Evolutionary conservation across 2,888 invertebrate species (phyloP), one percentile per base, ranked within the genome.

Genomic region (Nebria brevicollis): DNA sequence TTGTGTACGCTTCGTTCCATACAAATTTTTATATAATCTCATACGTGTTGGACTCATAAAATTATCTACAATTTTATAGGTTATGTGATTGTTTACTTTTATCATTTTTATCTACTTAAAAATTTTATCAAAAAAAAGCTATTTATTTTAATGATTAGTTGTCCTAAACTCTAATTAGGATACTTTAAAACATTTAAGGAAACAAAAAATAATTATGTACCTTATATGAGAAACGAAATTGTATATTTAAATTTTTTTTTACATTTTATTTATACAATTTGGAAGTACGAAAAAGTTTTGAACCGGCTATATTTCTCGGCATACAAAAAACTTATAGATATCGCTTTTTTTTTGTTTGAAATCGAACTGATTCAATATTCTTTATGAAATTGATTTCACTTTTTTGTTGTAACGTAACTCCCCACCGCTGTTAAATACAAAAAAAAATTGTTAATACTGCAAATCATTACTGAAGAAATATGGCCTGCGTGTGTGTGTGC

Each of bases 401-500:
- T 34, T 34, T 34, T 34, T 34, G 4, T 34, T 34, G 34, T 34
- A 34, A 34, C 34, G 34, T 20, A 20, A 34, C 34, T 34, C 34
- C 34, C 34, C 34, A 34, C 34, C 34, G 34, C 34, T 34, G 34
- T 34, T 34, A 34, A 34, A 4, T 34, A 34, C 34, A 34, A 34
- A 34, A 34, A 20, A 66, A 10, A 66, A 25, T 25, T 68, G 68
- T 25, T 2, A 25, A 25, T 68, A 15, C 13, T 68, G 68, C 15
- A 25, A 70, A 15, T 20, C 3, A 70, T 11, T n/a, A 25, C n/a
- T n/a, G 65, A 75, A 11, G 13, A 41, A 64, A 26, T 77, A 70
- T 77, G 77, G 64, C 26, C 34, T 26, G 66, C 34, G 26, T 72
- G 78, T 25, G 25, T 64, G 77, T 75, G 43, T 75, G 75, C 10